A percentile compares a stretch with the other conserved stretches of the same genome.
These are phyloP conservation scores for Craterocephalus amniculus DNA, from an alignment of 2,797 vertebrate species.

Conservation along the genomic window DNA sequence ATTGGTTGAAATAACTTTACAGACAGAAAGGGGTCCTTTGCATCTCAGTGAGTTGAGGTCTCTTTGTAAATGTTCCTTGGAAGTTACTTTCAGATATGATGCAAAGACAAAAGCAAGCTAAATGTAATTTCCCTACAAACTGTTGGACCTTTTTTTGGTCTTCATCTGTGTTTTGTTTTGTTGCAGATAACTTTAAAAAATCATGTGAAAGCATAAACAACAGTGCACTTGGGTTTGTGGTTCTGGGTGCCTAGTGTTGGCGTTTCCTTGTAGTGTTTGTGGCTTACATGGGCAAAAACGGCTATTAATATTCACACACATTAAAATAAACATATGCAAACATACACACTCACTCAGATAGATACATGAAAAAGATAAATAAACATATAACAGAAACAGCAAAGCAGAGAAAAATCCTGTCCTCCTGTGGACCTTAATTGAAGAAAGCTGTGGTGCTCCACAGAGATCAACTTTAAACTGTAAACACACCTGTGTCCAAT, in stretches of 20 bases:
- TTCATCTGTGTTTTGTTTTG: constrained; percentile 11
- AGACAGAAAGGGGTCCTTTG: background rate
- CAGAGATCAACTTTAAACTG: constrained; percentile 63
- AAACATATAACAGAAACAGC: constrained; percentile 19
- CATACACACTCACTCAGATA: background rate
- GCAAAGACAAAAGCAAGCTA: too few relatives aligned
- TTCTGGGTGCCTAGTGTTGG: constrained; percentile 32
- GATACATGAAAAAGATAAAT: constrained; percentile 18
- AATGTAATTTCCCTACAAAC: too few relatives aligned
- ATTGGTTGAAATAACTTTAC: background rate
- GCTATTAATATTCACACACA: constrained; percentile 35
- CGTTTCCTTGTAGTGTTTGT: constrained; percentile 43
- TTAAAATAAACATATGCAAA: constrained; percentile 8
- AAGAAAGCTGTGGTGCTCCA: constrained; percentile 71
- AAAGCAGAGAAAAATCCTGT: constrained; percentile 60
- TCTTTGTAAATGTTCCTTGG: background rate
- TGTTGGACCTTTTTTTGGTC: too few relatives aligned
- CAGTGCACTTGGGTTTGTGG: constrained; percentile 27
- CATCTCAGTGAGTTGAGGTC: background rate
- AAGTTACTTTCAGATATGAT: background rate
- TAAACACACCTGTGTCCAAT: constrained; percentile 54
- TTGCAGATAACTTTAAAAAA: constrained; percentile 18
- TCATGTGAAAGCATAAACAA: constrained; percentile 3
- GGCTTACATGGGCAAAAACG: constrained; percentile 49
- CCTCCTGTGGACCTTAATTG: constrained; percentile 69